A percentile compares a stretch with the other conserved stretches of the same genome.
phyloP scores from a whole-genome alignment of 92 coral and sea anemone genomes.

The Paramuricea clavata region DNA sequence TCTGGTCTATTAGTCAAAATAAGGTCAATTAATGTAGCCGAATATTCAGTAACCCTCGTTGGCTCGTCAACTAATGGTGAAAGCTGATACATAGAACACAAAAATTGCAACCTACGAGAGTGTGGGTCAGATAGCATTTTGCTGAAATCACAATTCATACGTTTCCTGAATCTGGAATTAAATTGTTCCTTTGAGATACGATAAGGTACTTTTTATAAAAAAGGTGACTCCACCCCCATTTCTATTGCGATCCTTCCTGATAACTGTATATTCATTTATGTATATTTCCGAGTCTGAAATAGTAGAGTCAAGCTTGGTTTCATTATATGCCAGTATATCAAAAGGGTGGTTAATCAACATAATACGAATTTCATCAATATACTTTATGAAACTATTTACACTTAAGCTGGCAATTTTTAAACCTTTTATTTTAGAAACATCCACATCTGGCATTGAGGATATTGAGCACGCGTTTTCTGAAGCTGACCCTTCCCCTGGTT shows the following conservation, averaged over 20 bases:
- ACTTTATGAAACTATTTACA: background rate
- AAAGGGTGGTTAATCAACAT: background rate
- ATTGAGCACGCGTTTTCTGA: background rate
- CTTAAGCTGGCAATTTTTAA: slow-evolving; percentile 12
- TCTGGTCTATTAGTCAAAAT: slow-evolving; percentile 7
- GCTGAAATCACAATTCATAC: too few species aligned
- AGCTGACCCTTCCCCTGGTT: background rate
- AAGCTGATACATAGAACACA: slow-evolving; percentile 52
- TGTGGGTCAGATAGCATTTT: too few species aligned
- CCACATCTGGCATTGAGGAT: background rate
- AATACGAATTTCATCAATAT: background rate
- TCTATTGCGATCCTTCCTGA: background rate
- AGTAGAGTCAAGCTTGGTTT: slow-evolving; percentile 17
- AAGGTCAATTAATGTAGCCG: slow-evolving; percentile 13
- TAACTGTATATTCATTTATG: background rate
- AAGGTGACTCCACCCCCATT: background rate
- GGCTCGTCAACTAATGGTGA: slow-evolving; percentile 58
- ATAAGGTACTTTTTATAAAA: too few species aligned
- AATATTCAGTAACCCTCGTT: slow-evolving; percentile 50
- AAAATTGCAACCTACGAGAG: slow-evolving; percentile 35
- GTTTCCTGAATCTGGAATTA: too few species aligned
- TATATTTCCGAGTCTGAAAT: background rate
- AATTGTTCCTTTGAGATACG: too few species aligned
- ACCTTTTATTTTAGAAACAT: background rate
- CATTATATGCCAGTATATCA: slow-evolving; percentile 8